Conservation (phyloP, 2,888 invertebrate genomes). For the Noctuana brunneofusca region DNA sequence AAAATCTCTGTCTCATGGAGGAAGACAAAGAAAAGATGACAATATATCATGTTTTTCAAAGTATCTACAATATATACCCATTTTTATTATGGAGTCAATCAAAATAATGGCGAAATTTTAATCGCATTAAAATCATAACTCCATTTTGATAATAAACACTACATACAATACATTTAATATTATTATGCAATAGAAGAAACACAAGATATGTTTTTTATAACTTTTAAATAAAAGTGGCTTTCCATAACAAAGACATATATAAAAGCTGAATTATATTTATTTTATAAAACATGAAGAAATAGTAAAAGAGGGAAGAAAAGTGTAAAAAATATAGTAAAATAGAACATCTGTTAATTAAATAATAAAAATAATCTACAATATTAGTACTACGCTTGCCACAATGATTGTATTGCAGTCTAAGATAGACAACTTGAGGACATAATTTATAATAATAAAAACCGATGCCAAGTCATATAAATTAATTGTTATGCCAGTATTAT, state of each 20-base stretch:
- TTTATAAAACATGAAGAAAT: not conserved
- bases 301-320: not conserved
- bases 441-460: not conserved
- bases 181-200: not conserved
- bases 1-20: no score
- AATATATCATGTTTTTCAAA: no score
- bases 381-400: not conserved
- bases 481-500: not conserved
- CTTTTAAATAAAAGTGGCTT: not conserved
- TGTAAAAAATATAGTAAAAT: constrained; percentile 1
- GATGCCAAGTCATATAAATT: no score
- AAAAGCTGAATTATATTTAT: not conserved
- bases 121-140: not conserved
- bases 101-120: not conserved
- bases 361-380: not conserved
- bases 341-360: not conserved
- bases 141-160: no score
- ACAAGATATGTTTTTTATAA: no score
- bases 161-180: not conserved
- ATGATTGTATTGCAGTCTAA: not conserved
- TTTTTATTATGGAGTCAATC: not conserved
- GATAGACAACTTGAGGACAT: not conserved
- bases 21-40: no score
- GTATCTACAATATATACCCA: no score
- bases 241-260: not conserved